Conservation (phyloP, 2,797 vertebrate species). For the Staurois parvus region DNA sequence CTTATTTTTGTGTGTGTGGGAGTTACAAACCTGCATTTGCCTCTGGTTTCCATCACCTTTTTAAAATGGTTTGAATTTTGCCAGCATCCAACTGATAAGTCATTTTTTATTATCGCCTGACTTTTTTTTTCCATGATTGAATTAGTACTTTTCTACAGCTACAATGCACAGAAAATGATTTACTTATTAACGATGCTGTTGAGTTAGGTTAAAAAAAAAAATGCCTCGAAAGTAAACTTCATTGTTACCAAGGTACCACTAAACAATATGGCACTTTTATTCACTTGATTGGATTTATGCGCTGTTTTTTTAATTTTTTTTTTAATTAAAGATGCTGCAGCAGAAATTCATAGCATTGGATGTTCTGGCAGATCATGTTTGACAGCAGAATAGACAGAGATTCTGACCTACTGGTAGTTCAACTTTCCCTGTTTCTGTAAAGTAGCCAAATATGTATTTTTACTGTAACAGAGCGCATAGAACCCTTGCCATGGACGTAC, state of each 20-base stretch:
- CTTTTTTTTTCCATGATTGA: not conserved
- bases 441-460: slow-evolving; percentile 9
- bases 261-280: not conserved
- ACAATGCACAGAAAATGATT: not conserved
- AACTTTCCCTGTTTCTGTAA: slow-evolving; percentile 13
- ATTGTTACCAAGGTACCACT: not conserved
- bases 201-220: not conserved
- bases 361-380: slow-evolving; percentile 22
- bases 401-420: not conserved
- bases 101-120: not conserved
- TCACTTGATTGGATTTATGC: not conserved
- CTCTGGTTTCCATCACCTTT: not conserved
- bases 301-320: not conserved
- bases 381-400: not conserved
- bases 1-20: slow-evolving; percentile 22
- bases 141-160: slow-evolving; percentile 16
- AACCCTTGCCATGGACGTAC: slow-evolving; percentile 25
- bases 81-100: not conserved
- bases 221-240: not conserved
- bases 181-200: not conserved
- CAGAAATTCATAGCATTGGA: not conserved
- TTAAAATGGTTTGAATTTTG: slow-evolving; percentile 2
- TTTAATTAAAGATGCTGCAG: not conserved
- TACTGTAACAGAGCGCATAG: not conserved
- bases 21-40: slow-evolving; percentile 24